phyloP scores from a whole-genome alignment of 53 echinoderm and acorn worm species.

The Mesocentrotus franciscanus region DNA sequence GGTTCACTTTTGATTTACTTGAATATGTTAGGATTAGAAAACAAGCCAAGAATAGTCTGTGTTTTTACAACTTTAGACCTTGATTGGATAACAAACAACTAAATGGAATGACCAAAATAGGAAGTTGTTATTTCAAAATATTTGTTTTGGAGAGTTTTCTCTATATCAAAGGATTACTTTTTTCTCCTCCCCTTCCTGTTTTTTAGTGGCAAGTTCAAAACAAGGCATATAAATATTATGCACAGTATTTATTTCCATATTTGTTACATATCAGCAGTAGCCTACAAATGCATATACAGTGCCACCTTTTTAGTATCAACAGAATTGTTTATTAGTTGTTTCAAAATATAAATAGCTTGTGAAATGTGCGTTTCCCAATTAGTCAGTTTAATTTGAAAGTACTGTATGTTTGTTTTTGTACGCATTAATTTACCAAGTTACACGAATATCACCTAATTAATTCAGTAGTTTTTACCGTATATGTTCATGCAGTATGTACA shows the following conservation, averaged over 20 bases:
- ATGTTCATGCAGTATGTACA: no score
- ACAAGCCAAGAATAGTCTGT: neutral
- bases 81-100: conserved; percentile 4
- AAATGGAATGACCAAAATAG: neutral
- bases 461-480: no score
- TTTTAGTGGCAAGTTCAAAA: neutral
- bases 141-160: neutral
- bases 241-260: neutral
- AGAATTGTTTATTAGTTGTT: no score
- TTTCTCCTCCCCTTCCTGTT: neutral
- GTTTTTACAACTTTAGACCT: neutral
- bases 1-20: neutral
- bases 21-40: neutral
- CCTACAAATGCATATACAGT: no score
- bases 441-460: no score
- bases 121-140: neutral
- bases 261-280: neutral
- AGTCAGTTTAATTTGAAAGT: no score
- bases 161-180: neutral
- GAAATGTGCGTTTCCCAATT: no score
- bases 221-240: no score
- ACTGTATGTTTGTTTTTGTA: no score
- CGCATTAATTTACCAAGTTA: no score
- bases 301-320: no score
- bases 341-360: no score